These are phyloP conservation scores for Chrysolina haemoptera DNA, from an alignment of 2,888 invertebrate species.

Conservation along the genomic window DNA sequence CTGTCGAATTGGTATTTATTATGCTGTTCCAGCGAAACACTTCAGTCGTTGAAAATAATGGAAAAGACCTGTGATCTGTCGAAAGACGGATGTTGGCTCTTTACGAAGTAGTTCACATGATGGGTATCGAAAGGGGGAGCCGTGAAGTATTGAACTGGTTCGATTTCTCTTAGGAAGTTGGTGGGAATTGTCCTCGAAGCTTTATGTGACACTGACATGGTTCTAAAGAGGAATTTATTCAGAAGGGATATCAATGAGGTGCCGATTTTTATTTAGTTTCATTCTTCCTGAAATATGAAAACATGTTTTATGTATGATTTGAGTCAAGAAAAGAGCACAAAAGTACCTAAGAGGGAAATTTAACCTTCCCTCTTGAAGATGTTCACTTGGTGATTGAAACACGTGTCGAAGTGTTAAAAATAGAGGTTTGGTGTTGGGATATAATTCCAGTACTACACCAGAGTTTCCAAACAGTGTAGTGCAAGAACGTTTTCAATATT, in stretches of 20 bases:
- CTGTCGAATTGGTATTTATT: neutral
- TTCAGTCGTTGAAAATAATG: neutral
- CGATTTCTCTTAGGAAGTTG: neutral
- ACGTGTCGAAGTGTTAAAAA: too few relatives aligned
- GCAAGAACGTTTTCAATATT: too few relatives aligned
- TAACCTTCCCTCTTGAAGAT: too few relatives aligned
- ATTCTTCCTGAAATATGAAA: neutral
- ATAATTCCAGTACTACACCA: too few relatives aligned
- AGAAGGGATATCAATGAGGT: too few relatives aligned
- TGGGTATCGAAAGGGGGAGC: neutral
- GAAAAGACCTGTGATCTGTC: neutral
- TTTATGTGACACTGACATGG: neutral
- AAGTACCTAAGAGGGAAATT: too few relatives aligned
- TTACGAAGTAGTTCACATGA: slow-evolving; percentile 8
- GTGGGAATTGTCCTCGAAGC: neutral
- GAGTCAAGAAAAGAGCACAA: too few relatives aligned
- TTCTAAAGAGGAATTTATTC: too few relatives aligned
- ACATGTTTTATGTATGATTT: neutral
- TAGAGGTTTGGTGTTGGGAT: too few relatives aligned
- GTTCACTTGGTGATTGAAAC: too few relatives aligned
- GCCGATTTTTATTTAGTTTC: too few relatives aligned
- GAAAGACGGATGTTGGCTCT: neutral
- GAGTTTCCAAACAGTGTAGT: too few relatives aligned
- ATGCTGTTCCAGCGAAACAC: neutral
- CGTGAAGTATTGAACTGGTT: neutral